phyloP scores from a whole-genome alignment of 2,113 vertebrate genomes.

The Acrocephalus kingi region DNA sequence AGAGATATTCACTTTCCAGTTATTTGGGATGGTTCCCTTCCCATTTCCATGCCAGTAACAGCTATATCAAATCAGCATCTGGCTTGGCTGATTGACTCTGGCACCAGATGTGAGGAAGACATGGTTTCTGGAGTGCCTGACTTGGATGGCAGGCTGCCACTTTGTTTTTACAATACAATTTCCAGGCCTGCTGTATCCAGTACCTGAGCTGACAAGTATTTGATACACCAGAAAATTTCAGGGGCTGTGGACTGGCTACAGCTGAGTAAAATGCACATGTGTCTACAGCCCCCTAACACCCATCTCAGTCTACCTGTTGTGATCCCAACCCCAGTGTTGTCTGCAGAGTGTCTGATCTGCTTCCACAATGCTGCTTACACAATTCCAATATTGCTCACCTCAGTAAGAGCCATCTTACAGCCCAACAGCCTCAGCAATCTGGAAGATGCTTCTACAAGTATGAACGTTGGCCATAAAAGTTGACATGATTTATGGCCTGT shows the following conservation, averaged over 20 bases:
- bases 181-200: background rate
- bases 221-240: background rate
- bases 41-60: background rate
- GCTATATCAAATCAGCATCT: background rate
- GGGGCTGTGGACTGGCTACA: background rate
- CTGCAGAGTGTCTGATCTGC: background rate
- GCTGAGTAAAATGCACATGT: background rate
- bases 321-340: background rate
- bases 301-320: background rate
- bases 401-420: background rate
- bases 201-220: background rate
- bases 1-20: background rate
- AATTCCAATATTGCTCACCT: fast-evolving
- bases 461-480: background rate
- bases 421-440: background rate
- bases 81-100: background rate
- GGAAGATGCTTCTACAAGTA: background rate
- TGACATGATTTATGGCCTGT: fast-evolving
- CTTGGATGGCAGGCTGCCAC: background rate
- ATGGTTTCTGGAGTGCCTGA: background rate
- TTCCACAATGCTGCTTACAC: fast-evolving
- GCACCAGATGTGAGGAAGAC: background rate
- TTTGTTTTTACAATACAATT: background rate
- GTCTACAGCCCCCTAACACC: background rate
- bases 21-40: background rate